Base-by-base conservation (phyloP, 2,797 vertebrate species). In the Helarctos malayanus region DNA sequence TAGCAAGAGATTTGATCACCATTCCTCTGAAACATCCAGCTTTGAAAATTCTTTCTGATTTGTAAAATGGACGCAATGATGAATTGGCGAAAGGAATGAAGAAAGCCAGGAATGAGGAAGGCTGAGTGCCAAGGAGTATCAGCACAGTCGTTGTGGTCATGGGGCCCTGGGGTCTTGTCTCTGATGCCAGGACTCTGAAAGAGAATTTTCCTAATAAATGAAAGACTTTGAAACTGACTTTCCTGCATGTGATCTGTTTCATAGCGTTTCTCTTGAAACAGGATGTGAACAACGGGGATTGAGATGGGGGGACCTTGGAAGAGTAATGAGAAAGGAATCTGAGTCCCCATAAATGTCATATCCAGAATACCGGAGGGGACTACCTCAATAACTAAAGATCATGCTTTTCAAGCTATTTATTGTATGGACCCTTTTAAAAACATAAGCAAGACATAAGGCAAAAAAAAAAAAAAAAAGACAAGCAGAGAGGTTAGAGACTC, bases 231-330 rank as follows among this genome's bases (percentile, higher is more conserved):
- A 98, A 98, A 98, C 93, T 97, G 91, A 98, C 94, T 98, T n/a
- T 94, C 93, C 91, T 98, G 96, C 97, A 97, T 98, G 98, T 97
- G 97, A 98, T 98, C 98, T 98, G 56, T 98, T 98, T 98, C 96
- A 95, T 96, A 97, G 97, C 97, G 87, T 98, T 97, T 98, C 97
- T 98, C 97, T 91, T 98, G 98, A 98, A 98, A 98, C 98, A 98
- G 98, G 98, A 98, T 98, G 97, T 98, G 98, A 98, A 98, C 97
- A 98, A 98, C 97, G 95, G 97, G 97, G 98, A 97, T 97, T 98
- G 98, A 98, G 98, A 98, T 98, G 76, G 96, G 98, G 94, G 96
- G 96, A 98, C 95, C 94, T 98, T 98, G 96, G 96, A 98, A 98
- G 94, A 95, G 93, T 95, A 98, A 98, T 98, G 96, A 97, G 98